Evolutionary conservation across 2,888 invertebrate genomes (phyloP).

Genomic region (Beris morrisii): DNA sequence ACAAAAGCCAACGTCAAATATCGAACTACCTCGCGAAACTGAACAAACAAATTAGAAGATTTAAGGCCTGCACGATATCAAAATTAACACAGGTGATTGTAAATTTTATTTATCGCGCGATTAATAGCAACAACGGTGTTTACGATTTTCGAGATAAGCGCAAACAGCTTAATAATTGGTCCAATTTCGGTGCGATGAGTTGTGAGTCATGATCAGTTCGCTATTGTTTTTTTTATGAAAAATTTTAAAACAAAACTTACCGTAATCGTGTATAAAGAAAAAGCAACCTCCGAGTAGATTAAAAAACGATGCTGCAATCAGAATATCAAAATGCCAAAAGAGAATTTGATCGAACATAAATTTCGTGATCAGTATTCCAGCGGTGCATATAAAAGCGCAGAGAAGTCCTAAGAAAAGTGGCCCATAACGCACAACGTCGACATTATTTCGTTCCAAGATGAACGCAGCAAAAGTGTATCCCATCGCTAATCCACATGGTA

Average conservation of each 20-base stretch:
- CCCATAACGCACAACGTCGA: slow-evolving; percentile 46
- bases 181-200: too few relatives aligned
- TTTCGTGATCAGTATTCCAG: slow-evolving; percentile 46
- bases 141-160: too few relatives aligned
- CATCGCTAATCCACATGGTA: slow-evolving; percentile 50
- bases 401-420: slow-evolving; percentile 49
- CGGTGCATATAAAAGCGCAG: slow-evolving; percentile 43
- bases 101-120: too few relatives aligned
- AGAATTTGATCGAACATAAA: slow-evolving; percentile 46
- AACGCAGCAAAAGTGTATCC: slow-evolving; percentile 51
- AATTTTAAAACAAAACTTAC: slow-evolving; percentile 43
- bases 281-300: slow-evolving; percentile 51
- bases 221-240: not conserved
- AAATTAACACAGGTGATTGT: too few relatives aligned
- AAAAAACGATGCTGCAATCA: slow-evolving; percentile 44
- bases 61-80: too few relatives aligned
- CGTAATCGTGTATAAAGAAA: slow-evolving; percentile 49
- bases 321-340: slow-evolving; percentile 48
- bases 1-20: too few relatives aligned
- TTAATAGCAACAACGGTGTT: too few relatives aligned
- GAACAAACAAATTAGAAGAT: too few relatives aligned
- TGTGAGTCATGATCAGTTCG: too few relatives aligned
- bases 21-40: too few relatives aligned
- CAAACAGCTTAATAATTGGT: too few relatives aligned
- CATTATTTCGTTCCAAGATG: slow-evolving; percentile 44